phyloP scores from a whole-genome alignment of 2,888 invertebrate genomes.

The Eustalomyia histrio region DNA sequence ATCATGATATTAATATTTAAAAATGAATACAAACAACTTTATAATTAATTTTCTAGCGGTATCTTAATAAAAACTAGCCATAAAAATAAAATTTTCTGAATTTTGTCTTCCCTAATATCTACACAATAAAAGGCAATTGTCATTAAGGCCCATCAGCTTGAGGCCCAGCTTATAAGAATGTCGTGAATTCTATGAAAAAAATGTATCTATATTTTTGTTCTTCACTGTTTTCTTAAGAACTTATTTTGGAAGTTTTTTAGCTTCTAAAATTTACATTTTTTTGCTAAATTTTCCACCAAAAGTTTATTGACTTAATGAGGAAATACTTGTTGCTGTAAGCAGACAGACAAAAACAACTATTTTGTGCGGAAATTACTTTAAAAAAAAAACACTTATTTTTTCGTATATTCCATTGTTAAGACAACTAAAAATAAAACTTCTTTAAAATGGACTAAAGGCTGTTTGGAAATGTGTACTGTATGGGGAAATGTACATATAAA shows the following conservation, averaged over 20 bases:
- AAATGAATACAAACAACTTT: no score
- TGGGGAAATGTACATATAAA: no score
- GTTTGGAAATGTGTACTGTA: no score
- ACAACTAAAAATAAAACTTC: constrained; percentile 26
- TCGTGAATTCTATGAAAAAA: no score
- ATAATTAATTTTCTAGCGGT: no score
- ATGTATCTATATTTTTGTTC: not conserved
- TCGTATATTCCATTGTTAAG: not conserved
- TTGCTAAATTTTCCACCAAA: not conserved
- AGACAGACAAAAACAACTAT: not conserved
- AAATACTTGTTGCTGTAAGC: constrained; percentile 32
- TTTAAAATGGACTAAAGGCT: constrained; percentile 3
- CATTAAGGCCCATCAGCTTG: no score
- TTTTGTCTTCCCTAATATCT: no score
- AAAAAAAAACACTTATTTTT: not conserved
- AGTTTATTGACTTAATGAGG: constrained; percentile 62
- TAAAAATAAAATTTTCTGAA: no score
- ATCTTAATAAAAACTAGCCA: no score
- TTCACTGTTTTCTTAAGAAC: not conserved
- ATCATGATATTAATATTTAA: no score
- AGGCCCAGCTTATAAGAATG: no score
- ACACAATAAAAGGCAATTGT: no score
- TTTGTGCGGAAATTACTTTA: not conserved
- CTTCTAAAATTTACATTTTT: not conserved
- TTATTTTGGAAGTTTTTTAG: constrained; percentile 25